Conservation (phyloP, 2,113 vertebrate genomes). For the Eclectus roratus region DNA sequence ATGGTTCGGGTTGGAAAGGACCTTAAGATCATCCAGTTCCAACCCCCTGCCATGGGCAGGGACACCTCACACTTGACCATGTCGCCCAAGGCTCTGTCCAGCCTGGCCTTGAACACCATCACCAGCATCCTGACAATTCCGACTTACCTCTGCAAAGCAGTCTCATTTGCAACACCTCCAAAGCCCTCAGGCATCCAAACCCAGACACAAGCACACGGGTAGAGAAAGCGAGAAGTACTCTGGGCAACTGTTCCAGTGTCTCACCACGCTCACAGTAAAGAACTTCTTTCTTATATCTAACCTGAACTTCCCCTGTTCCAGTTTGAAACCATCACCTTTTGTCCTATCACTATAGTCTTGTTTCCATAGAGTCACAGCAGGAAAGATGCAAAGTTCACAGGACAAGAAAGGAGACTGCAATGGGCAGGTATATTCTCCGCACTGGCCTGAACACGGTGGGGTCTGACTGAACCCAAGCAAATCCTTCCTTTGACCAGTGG, state of each 20-base stretch:
- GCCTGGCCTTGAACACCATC: neutral
- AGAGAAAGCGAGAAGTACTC: neutral
- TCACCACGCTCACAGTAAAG: neutral
- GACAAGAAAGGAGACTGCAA: neutral
- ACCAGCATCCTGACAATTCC: neutral
- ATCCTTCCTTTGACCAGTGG: neutral
- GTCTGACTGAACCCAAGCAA: neutral
- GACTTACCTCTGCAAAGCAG: neutral
- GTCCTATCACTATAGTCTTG: neutral
- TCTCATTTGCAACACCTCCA: neutral
- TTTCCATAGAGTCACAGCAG: neutral
- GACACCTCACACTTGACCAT: neutral
- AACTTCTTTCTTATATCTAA: neutral
- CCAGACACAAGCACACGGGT: fast-evolving
- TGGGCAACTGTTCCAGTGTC: neutral
- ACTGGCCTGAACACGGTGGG: neutral
- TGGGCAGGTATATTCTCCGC: neutral
- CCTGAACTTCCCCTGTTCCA: neutral
- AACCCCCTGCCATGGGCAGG: neutral
- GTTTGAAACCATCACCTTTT: neutral
- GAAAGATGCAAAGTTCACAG: neutral
- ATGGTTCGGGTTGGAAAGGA: neutral
- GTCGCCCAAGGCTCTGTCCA: neutral
- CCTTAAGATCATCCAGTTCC: neutral
- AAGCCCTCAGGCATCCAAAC: neutral